Conservation (phyloP, 1,140 invertebrate species). For the Drosophila melanica region DNA sequence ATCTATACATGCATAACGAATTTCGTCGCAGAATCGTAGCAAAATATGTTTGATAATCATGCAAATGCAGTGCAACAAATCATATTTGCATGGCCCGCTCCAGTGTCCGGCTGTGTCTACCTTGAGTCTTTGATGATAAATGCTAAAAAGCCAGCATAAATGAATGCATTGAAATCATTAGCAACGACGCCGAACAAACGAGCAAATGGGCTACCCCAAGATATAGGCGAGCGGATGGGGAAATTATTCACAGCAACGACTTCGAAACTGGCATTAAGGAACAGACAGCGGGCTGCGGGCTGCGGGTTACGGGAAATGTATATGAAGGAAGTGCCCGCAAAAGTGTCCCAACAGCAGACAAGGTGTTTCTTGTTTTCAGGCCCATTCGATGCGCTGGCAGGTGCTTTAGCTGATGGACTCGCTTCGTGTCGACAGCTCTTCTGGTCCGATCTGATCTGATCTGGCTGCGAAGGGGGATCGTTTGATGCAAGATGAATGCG, state of each 20-base stretch:
- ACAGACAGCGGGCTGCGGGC: constrained; percentile 4
- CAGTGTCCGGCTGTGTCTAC: constrained; percentile 14
- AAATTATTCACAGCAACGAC: constrained; percentile 83
- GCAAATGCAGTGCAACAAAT: background rate
- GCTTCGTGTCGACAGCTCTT: constrained; percentile 43
- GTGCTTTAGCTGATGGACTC: constrained; percentile 46
- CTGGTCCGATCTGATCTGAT: constrained; percentile 45
- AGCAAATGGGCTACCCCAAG: constrained; percentile 35
- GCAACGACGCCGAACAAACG: constrained; percentile 81
- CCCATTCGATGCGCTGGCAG: constrained; percentile 67
- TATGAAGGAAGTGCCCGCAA: constrained; percentile 35
- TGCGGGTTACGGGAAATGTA: background rate
- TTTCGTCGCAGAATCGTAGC: too few relatives aligned
- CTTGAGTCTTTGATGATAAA: constrained; percentile 71
- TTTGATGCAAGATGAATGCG: constrained; percentile 58
- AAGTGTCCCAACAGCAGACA: constrained; percentile 51
- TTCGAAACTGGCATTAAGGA: constrained; percentile 55
- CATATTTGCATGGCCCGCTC: constrained; percentile 10
- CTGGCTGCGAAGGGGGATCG: constrained; percentile 17
- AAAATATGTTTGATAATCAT: background rate
- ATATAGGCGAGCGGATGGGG: constrained; percentile 61
- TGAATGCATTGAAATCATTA: constrained; percentile 78
- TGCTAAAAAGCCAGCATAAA: constrained; percentile 62
- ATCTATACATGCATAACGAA: too few relatives aligned
- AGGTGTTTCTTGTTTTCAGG: constrained; percentile 55